Base-by-base conservation (phyloP, 2,113 vertebrate genomes). In the Halcyon malimbica region DNA sequence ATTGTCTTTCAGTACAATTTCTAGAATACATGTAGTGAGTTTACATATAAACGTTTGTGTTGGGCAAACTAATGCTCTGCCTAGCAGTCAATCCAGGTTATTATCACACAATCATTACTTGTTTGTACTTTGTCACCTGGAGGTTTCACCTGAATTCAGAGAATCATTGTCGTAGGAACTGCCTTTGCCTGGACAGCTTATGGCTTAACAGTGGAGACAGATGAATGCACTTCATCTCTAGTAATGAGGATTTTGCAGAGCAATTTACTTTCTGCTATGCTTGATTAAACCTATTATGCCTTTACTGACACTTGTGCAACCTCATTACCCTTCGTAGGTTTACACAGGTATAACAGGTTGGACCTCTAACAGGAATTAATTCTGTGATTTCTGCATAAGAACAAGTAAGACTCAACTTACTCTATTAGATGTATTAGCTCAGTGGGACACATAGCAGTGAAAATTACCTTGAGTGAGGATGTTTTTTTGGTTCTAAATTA, bases 281-380 rank as follows among this genome's bases (percentile, higher is more conserved):
- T 96, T 97, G 95, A 96, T 97, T 97, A 96, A 94, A 89, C 83
- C 74, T 95, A 95, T 95, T 96, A 95, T 96, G 87, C 81, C 41
- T 95, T 89, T 91, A 79, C 84, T 96, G 95, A 96, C 93, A 96
- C 89, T 95, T 85, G 68, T 95, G 89, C 71, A 95, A 96, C 87
- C 89, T 82, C 91, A 96, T 97, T 97, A 95, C 77, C 83, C 93
- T 93, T 94, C 14, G 3, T 87, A 89, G 77, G 87, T 93, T 96
- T 97, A 89, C 86, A 91, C 90, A 96, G 90, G 95, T 96, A 81
- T 95, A 95, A 93, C 95, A 96, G 91, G 96, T 91, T 91, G 88
- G 89, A 92, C 89, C 35, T 97, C 87, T 93, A 96, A 79, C 63
- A 90, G 81, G 59, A 96, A 96, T 94, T 91, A 91, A 94, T 96